phyloP scores from a whole-genome alignment of 2,113 vertebrate genomes.

The Etia nguti region DNA sequence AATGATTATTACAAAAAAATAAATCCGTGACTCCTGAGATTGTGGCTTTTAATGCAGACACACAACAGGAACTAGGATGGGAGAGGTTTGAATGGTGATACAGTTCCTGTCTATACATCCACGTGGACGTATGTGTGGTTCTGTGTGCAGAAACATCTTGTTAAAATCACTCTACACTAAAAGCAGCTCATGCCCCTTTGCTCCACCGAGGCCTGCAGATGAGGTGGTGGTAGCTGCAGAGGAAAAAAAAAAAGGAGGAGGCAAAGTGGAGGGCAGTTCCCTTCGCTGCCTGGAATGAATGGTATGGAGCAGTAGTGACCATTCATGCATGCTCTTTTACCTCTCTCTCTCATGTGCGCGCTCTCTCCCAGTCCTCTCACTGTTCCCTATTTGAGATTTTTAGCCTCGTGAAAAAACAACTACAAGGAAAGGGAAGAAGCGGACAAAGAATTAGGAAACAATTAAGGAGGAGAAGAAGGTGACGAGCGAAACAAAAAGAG shows the following conservation, averaged over 20 bases:
- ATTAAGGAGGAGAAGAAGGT: not conserved
- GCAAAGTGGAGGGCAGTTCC: constrained; percentile 40
- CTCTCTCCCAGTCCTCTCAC: not conserved
- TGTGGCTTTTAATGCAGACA: constrained; percentile 35
- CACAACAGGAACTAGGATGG: not conserved
- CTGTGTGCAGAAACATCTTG: constrained; percentile 7
- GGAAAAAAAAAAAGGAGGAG: not conserved
- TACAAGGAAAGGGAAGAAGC: not conserved
- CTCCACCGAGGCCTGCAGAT: constrained; percentile 37
- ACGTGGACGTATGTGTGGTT: not conserved
- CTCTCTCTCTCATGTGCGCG: not conserved
- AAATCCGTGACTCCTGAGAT: constrained; percentile 19
- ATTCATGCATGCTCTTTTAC: constrained; percentile 71
- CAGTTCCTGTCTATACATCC: not conserved
- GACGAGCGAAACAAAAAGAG: not conserved
- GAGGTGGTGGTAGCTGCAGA: constrained; percentile 23
- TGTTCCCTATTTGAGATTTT: constrained; percentile 11
- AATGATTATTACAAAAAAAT: not conserved
- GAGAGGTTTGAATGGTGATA: not conserved
- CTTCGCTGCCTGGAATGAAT: constrained; percentile 71
- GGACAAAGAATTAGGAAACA: not conserved
- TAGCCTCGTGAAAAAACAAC: not conserved
- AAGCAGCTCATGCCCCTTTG: constrained; percentile 29
- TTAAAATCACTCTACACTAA: constrained; percentile 39
- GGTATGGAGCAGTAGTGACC: constrained; percentile 71